Percentiles rank a stretch among this genome's conserved stretches.
phyloP scores from a whole-genome alignment of 2,797 vertebrate genomes.

The Harpagifer antarcticus region DNA sequence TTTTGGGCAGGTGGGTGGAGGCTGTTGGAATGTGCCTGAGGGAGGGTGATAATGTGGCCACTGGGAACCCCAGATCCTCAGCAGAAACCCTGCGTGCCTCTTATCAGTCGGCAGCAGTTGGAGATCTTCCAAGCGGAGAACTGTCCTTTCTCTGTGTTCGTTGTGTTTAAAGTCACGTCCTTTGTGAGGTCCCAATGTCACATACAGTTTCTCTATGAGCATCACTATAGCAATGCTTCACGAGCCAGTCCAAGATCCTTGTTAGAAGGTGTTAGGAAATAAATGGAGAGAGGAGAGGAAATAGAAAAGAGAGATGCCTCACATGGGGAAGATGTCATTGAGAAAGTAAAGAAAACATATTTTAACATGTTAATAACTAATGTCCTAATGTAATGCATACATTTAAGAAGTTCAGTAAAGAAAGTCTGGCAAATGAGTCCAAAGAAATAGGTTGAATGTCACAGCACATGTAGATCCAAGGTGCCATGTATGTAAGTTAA shows the following conservation, averaged over 20 bases:
- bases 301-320: neutral
- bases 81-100: slow-evolving; percentile 72
- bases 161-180: neutral
- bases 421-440: neutral
- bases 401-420: neutral
- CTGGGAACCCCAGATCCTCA: slow-evolving; percentile 75
- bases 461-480: neutral
- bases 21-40: slow-evolving; percentile 87
- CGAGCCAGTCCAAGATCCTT: neutral
- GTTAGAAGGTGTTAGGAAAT: neutral
- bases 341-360: neutral
- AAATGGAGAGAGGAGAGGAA: neutral
- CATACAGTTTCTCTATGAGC: neutral
- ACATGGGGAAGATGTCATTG: neutral
- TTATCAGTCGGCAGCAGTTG: slow-evolving; percentile 77
- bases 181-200: neutral
- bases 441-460: neutral
- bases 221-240: neutral
- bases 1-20: slow-evolving; percentile 88
- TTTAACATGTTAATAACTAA: neutral
- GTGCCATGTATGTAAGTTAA: slow-evolving; percentile 7
- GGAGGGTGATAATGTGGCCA: slow-evolving; percentile 86
- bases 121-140: slow-evolving; percentile 74
- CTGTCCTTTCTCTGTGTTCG: slow-evolving; percentile 34
- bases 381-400: neutral